These are phyloP conservation scores for Diogma glabrata DNA, from an alignment of 2,888 invertebrate genomes.

Conservation along the genomic window DNA sequence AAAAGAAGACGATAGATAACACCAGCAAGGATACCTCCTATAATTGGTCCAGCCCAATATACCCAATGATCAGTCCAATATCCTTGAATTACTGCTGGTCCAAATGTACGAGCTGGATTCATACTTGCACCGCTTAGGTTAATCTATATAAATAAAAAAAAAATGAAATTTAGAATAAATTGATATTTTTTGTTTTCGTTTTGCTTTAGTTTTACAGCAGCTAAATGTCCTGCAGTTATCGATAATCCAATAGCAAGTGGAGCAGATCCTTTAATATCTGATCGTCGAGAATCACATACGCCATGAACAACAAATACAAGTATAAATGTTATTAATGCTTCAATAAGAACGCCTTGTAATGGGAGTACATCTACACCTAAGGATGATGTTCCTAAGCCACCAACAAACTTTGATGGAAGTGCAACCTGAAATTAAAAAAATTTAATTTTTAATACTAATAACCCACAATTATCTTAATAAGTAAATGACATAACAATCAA, in stretches of 20 bases:
- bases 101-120: constrained; percentile 87
- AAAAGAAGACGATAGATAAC: constrained; percentile 60
- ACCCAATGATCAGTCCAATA: constrained; percentile 75
- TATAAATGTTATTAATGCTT: constrained; percentile 75
- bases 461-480: too few species aligned
- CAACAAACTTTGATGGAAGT: constrained; percentile 42
- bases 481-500: too few species aligned
- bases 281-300: constrained; percentile 68
- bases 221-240: constrained; percentile 73
- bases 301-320: constrained; percentile 78
- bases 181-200: background rate
- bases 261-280: constrained; percentile 69
- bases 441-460: too few species aligned
- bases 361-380: constrained; percentile 45
- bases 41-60: constrained; percentile 78
- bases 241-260: constrained; percentile 81
- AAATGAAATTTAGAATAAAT: background rate
- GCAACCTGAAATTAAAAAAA: constrained; percentile 21
- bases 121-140: constrained; percentile 78
- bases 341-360: constrained; percentile 69
- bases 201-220: constrained; percentile 54
- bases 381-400: constrained; percentile 50
- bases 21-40: constrained; percentile 63
- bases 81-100: constrained; percentile 70
- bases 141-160: constrained; percentile 40